Base-by-base conservation (phyloP, 2,797 vertebrate genomes). In the Mormyrops attenuatus region DNA sequence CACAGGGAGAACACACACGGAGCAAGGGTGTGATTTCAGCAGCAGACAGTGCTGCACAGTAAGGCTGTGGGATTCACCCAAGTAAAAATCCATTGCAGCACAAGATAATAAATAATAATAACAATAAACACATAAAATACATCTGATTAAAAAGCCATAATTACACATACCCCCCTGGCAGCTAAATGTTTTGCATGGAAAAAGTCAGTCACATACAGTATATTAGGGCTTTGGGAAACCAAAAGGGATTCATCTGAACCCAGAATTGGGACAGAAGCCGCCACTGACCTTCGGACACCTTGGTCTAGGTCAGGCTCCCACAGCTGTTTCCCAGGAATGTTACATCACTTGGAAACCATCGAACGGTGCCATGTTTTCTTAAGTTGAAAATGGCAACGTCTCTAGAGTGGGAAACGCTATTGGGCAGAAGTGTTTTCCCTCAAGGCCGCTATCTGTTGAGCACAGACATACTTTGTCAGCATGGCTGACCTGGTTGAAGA, bases 381-480 rank as follows among this genome's bases (percentile, higher is more conserved):
- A 82, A 44, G 41, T 47, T 44, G 77, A 82, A 77, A 77, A 77
- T 77, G 69, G 34, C 69, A 77, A n/a, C 41, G 15, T 82, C 77
- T 82, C 77, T 47, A 82, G 38, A 41, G 77, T 82, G 77, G 17
- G 41, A 82, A n/a, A 82, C 20, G 38, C 7, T 82, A 47, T 44
- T 47, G 77, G 7, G 41, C 77, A n/a, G 20, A 47, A 82, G 77
- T 47, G 57, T 44, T 88, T 88, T 22, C n/a, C 47, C 57, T 66
- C 30, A 41, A 44, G 73, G 73, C 17, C 7, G 22, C 55, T 69
- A 88, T 88, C 57, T 88, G 87, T 41, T 88, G 63, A 69, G 87
- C 87, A 69, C 87, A 69, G 60, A 50, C 63, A 60, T 17, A 47
- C 41, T 50, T 47, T 47, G 77, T 82, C 41, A 82, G 77, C 77